Evolutionary conservation across 2,113 vertebrate species (phyloP).

Genomic region (Garra rufa): DNA sequence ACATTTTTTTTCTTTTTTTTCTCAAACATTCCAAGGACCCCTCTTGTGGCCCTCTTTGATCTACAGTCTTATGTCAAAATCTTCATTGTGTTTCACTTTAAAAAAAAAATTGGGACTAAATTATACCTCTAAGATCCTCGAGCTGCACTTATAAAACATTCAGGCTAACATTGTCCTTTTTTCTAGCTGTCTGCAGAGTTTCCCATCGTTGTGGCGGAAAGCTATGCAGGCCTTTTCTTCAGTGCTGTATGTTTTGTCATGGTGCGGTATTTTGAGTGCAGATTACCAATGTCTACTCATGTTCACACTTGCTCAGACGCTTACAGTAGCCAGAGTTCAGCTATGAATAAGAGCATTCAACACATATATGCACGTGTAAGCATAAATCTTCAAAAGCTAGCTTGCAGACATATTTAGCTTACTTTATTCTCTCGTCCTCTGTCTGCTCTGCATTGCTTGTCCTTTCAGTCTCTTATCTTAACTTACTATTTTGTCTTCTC

Average conservation of each 20-base stretch:
- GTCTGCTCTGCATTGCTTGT: background rate
- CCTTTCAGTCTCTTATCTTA: conserved; percentile 7
- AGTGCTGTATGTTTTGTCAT: conserved; percentile 14
- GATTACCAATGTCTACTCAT: background rate
- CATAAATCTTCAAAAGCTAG: background rate
- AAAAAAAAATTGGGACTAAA: no score
- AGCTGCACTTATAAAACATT: background rate
- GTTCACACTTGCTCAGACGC: background rate
- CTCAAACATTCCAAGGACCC: no score
- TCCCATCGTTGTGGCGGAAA: background rate
- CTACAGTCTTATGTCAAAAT: no score
- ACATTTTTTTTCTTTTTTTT: no score
- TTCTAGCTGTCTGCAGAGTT: background rate
- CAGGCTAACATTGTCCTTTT: background rate
- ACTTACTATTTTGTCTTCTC: background rate
- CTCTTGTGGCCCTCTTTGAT: no score
- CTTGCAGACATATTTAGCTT: background rate
- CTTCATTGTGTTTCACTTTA: no score
- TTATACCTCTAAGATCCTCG: background rate
- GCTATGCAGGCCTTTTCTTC: background rate
- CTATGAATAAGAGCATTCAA: background rate
- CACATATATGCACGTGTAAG: background rate
- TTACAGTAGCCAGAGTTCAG: conserved; percentile 6
- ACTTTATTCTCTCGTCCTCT: background rate
- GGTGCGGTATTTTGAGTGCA: background rate